Conservation (phyloP, 2,888 invertebrate species). For the Adelphocoris suturalis region DNA sequence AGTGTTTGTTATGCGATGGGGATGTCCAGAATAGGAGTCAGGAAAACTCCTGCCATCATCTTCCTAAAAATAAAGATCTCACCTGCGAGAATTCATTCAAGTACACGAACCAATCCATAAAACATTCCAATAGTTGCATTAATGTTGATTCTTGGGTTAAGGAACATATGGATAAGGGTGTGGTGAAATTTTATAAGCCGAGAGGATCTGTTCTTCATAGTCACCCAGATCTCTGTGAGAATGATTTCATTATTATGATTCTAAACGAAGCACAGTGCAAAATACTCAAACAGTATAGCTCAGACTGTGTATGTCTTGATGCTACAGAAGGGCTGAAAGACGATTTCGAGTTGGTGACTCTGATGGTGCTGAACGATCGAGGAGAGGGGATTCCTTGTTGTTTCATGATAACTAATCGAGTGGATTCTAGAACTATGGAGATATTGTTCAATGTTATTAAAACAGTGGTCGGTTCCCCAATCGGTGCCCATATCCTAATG, state of each 20-base stretch:
- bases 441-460: not conserved
- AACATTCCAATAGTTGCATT: not conserved
- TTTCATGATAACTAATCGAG: not conserved
- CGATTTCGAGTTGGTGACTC: not conserved
- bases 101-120: not conserved
- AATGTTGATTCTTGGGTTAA: constrained; percentile 16
- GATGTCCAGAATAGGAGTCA: not conserved
- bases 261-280: not conserved
- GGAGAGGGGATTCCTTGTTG: not conserved
- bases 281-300: constrained; percentile 1
- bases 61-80: not conserved
- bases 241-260: constrained; percentile 9
- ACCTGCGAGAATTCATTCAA: not conserved
- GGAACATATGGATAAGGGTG: constrained; percentile 1
- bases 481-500: not conserved
- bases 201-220: not conserved
- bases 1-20: not conserved
- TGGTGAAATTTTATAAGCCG: constrained; percentile 18
- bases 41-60: not conserved
- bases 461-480: not conserved
- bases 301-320: not conserved
- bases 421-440: not conserved
- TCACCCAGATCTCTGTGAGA: not conserved
- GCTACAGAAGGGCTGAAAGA: not conserved
- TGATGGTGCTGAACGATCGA: not conserved